Conservation (phyloP, 53 echinoderm and acorn worm genomes). For the Hippasteria phrygiana region DNA sequence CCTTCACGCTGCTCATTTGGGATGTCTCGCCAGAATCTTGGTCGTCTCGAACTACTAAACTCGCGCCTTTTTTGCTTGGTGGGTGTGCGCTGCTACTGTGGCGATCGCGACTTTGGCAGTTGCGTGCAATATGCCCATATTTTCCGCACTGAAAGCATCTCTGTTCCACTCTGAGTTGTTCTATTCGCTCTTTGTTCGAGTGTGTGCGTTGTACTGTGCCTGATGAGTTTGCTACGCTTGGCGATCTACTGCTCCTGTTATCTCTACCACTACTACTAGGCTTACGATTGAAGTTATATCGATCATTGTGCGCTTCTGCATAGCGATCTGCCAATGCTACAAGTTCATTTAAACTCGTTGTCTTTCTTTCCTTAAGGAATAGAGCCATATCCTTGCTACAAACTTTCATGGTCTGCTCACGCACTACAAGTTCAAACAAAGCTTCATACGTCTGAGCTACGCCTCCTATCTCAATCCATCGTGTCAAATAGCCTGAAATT, state of each 20-base stretch:
- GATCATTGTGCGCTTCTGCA: constrained; percentile 65
- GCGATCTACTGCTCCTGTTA: background rate
- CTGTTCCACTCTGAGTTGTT: background rate
- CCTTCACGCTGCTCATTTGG: background rate
- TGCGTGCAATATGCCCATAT: constrained; percentile 18
- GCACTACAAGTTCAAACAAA: constrained; percentile 22
- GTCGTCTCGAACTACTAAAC: background rate
- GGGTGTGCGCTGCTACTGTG: background rate
- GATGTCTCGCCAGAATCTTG: background rate
- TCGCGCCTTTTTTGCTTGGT: constrained; percentile 1
- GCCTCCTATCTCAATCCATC: constrained; percentile 33
- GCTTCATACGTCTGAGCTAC: constrained; percentile 30
- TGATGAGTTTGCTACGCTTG: background rate
- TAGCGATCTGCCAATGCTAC: constrained; percentile 67
- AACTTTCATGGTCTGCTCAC: constrained; percentile 25
- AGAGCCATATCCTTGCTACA: constrained; percentile 35
- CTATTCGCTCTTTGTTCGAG: background rate
- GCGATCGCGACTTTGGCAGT: background rate
- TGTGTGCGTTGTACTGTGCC: background rate
- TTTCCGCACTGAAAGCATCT: constrained; percentile 17
- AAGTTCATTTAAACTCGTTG: constrained; percentile 36
- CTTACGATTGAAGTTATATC: background rate
- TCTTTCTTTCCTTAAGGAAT: constrained; percentile 62
- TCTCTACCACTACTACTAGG: background rate
- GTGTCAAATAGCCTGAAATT: constrained; percentile 18